Conservation (phyloP, 1,140 invertebrate genomes). For the Saxidomus purpurata region DNA sequence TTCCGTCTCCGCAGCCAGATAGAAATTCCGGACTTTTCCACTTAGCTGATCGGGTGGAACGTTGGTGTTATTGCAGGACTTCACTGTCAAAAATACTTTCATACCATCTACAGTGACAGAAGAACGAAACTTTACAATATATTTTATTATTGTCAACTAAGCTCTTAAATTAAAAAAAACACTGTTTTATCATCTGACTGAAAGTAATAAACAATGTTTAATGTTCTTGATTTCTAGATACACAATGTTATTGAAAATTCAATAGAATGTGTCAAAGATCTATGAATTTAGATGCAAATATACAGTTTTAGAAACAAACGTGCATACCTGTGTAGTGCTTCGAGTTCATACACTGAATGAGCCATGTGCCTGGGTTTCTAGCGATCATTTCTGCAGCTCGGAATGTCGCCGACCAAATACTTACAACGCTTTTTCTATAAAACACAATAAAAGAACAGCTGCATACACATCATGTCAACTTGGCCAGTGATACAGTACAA, state of each 20-base stretch:
- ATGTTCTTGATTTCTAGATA: too few species aligned
- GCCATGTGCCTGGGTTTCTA: slow-evolving; percentile 48
- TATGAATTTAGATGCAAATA: too few species aligned
- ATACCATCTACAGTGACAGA: slow-evolving; percentile 45
- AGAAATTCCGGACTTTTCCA: slow-evolving; percentile 60
- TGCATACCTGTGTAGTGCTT: slow-evolving; percentile 60
- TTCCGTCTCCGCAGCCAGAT: slow-evolving; percentile 65
- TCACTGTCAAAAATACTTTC: slow-evolving; percentile 38
- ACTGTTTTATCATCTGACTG: too few species aligned
- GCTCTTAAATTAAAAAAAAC: too few species aligned
- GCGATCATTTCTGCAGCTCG: slow-evolving; percentile 53
- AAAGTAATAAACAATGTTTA: too few species aligned
- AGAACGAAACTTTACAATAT: not conserved
- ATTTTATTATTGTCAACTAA: too few species aligned
- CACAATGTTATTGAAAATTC: too few species aligned
- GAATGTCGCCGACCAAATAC: slow-evolving; percentile 64
- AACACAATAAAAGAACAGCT: too few species aligned
- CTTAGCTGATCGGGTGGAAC: slow-evolving; percentile 25
- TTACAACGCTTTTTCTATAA: slow-evolving; percentile 49
- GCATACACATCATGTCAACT: too few species aligned
- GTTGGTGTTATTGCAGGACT: not conserved
- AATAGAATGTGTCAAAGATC: too few species aligned
- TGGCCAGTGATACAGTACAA: too few species aligned
- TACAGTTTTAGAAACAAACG: too few species aligned
- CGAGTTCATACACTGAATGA: slow-evolving; percentile 62